A percentile compares a stretch with the other conserved stretches of the same genome.
These are phyloP conservation scores for Drosophila acutilabella DNA, from an alignment of 2,888 invertebrate species.

Conservation along the genomic window DNA sequence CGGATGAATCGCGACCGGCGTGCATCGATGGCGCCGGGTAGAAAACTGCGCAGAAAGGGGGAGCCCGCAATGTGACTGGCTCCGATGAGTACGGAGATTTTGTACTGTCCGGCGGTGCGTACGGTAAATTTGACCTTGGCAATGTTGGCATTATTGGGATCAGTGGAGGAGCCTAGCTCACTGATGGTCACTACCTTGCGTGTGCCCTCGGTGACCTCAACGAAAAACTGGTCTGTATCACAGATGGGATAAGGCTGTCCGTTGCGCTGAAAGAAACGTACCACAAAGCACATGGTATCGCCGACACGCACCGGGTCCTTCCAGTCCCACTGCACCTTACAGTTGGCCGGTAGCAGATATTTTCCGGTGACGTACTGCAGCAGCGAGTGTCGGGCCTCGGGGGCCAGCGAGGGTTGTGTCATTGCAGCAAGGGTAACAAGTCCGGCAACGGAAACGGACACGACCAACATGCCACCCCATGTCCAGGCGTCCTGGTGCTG, in stretches of 20 bases:
- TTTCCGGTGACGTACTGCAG: constrained; percentile 96
- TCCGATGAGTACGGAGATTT: constrained; percentile 93
- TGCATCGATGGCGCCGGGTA: constrained; percentile 93
- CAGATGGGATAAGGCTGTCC: constrained; percentile 97
- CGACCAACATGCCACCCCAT: constrained; percentile 96
- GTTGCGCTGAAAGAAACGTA: constrained; percentile 96
- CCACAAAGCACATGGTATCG: constrained; percentile 95
- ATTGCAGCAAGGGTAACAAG: constrained; percentile 95
- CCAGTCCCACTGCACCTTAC: constrained; percentile 94
- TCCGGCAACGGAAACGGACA: constrained; percentile 95
- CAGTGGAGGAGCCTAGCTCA: constrained; percentile 94
- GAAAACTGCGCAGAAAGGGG: constrained; percentile 93
- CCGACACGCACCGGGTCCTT: constrained; percentile 95
- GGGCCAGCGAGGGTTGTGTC: constrained; percentile 95
- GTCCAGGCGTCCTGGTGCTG: constrained; percentile 96
- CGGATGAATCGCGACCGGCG: constrained; percentile 93
- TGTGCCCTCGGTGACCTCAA: constrained; percentile 94
- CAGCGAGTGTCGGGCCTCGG: constrained; percentile 95
- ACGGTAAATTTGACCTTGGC: constrained; percentile 97
- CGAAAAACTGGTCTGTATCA: constrained; percentile 95
- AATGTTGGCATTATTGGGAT: constrained; percentile 93
- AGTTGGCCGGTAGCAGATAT: constrained; percentile 94
- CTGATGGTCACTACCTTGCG: constrained; percentile 92
- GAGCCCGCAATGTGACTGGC: constrained; percentile 93
- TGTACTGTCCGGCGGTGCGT: constrained; percentile 94